Conservation (phyloP, 2,113 vertebrate genomes). For the Bambusicola thoracicus region DNA sequence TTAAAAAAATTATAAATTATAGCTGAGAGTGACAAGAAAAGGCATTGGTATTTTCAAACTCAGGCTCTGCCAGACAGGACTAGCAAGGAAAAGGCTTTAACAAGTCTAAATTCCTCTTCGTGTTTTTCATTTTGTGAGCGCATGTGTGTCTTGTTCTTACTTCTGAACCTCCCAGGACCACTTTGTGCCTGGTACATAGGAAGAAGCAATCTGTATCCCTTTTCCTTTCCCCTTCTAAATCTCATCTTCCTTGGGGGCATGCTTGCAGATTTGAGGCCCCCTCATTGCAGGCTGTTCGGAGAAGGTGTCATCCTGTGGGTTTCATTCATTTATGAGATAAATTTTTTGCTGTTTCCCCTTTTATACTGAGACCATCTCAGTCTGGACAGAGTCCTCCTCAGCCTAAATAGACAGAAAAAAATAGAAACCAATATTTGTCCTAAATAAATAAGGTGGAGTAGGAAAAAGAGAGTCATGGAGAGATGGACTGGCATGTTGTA, state of each 20-base stretch:
- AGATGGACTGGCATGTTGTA: background rate
- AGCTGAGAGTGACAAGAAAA: slow-evolving; percentile 51
- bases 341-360: background rate
- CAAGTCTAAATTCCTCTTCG: slow-evolving; percentile 8
- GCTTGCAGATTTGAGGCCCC: background rate
- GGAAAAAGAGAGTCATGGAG: accelerated
- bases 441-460: background rate
- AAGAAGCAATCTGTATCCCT: background rate
- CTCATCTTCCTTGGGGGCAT: background rate
- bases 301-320: background rate
- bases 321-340: background rate
- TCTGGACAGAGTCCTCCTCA: background rate
- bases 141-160: background rate
- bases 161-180: background rate
- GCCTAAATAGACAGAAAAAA: background rate
- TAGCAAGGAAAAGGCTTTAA: slow-evolving; percentile 31
- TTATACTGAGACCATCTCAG: background rate
- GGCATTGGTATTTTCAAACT: slow-evolving; percentile 38
- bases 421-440: background rate
- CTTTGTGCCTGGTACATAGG: background rate
- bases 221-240: background rate
- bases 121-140: background rate
- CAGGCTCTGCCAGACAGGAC: background rate
- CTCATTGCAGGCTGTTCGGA: background rate
- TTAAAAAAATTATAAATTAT: slow-evolving; percentile 33